Base-by-base conservation (phyloP, 2,113 vertebrate genomes). In the Phyllopteryx taeniolatus region DNA sequence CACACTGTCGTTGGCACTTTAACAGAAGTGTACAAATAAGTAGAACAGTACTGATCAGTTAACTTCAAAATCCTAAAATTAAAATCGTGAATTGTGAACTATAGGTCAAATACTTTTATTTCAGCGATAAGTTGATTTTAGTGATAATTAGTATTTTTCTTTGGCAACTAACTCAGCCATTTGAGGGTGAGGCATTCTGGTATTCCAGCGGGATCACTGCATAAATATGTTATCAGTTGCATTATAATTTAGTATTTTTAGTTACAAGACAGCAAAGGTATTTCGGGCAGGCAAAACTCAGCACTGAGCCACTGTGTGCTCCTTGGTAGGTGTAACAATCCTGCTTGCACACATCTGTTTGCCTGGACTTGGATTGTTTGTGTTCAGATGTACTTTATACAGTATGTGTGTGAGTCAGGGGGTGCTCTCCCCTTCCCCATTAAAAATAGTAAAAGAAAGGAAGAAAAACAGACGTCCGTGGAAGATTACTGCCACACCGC, bases 401-500 rank as follows among this genome's bases (percentile, higher is more conserved):
- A 20, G 57, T 63, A 11, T 9, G 19, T n/a, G 47, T 72, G 80
- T 43, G 20, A 75, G 68, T 13, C n/a, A 31, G 4, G 31, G 27
- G 9, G 51, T 57, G 9, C 59, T n/a, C 35, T 73, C 64, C 9
- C 53, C 35, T n/a, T 56, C 59, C 39, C 2, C 20, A 46, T 65
- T 59, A 69, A 68, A 63, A 67, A 67, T 35, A 62, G 22, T 71
- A 56, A 82, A 62, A 80, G 43, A 74, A 44, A 74, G 27, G 75
- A 72, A 17, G 57, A 74, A 73, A 78, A 77, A 62, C 44, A 71
- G 68, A 72, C 77, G 89, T 92, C 89, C 87, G 72, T 75, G 82
- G 69, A 87, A 93, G 92, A 93, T 92, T 92, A 91, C 85, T 91
- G 91, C 92, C 91, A 92, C 80, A 86, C 75, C 8, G 70, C 81